Percentiles rank a stretch among this genome's conserved stretches.
phyloP scores from a whole-genome alignment of 1,140 invertebrate species.

The Melitaea cinxia region DNA sequence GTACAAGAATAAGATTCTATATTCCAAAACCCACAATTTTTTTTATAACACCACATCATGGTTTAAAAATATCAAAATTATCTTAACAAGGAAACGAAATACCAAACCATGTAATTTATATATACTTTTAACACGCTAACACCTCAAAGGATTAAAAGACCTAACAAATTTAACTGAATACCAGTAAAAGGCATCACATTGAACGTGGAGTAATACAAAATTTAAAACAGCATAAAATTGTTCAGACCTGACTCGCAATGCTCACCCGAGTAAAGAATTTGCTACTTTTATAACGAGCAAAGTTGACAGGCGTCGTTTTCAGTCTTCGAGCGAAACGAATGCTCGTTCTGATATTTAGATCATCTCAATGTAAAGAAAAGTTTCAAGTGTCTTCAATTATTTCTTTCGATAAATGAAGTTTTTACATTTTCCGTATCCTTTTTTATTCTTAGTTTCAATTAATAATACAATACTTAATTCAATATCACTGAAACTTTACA shows the following conservation, averaged over 20 bases:
- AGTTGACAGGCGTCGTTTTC: slow-evolving; percentile 28
- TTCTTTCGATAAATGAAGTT: too few relatives aligned
- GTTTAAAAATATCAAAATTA: too few relatives aligned
- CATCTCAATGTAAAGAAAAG: slow-evolving; percentile 23
- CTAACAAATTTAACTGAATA: too few relatives aligned
- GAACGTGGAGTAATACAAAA: not conserved
- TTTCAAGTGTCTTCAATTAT: slow-evolving; percentile 17
- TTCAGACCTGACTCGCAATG: not conserved
- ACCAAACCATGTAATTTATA: too few relatives aligned
- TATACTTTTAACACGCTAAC: too few relatives aligned
- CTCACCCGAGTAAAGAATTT: not conserved
- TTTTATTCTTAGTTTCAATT: not conserved
- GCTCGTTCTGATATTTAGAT: slow-evolving; percentile 26
- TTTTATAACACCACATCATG: too few relatives aligned
- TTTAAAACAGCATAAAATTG: slow-evolving; percentile 10
- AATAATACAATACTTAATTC: not conserved
- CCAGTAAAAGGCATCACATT: not conserved
- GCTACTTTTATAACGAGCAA: slow-evolving; percentile 24
- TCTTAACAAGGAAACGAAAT: too few relatives aligned
- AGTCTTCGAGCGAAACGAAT: slow-evolving; percentile 11
- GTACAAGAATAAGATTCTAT: too few relatives aligned
- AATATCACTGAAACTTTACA: too few relatives aligned
- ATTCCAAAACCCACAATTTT: too few relatives aligned
- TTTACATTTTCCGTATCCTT: not conserved
- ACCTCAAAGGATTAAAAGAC: too few relatives aligned